Percentiles rank a stretch among this genome's conserved stretches.
phyloP scores from a whole-genome alignment of 2,888 invertebrate species.

The Cylindroiulus punctatus region DNA sequence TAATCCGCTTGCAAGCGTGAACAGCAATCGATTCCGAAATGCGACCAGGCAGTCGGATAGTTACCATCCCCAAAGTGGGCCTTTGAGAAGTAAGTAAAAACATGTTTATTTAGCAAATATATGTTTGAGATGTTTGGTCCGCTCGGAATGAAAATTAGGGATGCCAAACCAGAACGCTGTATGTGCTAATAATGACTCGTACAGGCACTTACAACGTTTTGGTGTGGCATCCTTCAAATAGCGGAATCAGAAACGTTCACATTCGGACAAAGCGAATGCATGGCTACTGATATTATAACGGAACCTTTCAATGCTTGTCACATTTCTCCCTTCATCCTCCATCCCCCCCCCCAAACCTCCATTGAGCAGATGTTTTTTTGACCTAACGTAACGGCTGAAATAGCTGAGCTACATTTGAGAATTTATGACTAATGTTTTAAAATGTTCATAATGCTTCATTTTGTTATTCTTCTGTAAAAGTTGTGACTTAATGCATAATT shows the following conservation, averaged over 20 bases:
- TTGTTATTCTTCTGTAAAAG: no score
- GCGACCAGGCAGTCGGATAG: not conserved
- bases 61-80: conserved; percentile 35
- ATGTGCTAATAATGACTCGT: no score
- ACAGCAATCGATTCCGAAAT: not conserved
- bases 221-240: no score
- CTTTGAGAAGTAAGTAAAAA: conserved; percentile 11
- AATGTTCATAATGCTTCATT: no score
- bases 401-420: not conserved
- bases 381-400: not conserved
- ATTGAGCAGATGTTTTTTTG: not conserved
- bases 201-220: no score
- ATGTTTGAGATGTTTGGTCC: not conserved
- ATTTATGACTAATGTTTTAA: not conserved
- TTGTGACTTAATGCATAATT: no score
- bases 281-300: not conserved
- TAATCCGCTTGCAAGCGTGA: not conserved
- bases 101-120: not conserved
- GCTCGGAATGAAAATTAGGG: no score
- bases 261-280: not conserved
- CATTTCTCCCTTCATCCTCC: not conserved
- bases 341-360: not conserved
- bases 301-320: not conserved
- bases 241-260: not conserved
- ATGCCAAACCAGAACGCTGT: no score